These are phyloP conservation scores for Tortrix viridana DNA, from an alignment of 2,888 invertebrate genomes.

Conservation along the genomic window DNA sequence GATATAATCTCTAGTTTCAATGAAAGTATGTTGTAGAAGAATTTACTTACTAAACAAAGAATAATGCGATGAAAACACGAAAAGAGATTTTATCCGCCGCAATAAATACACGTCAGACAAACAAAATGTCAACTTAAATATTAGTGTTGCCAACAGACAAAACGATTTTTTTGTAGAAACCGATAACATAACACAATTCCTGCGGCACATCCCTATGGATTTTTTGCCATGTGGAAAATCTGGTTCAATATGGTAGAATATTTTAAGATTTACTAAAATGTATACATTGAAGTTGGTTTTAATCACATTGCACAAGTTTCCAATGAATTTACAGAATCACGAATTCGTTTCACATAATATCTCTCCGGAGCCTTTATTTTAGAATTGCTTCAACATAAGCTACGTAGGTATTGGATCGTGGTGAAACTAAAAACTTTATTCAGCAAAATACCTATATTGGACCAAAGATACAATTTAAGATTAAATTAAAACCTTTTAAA, in stretches of 20 bases:
- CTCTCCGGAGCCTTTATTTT: too few relatives aligned
- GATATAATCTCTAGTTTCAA: too few relatives aligned
- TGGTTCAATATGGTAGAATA: background rate
- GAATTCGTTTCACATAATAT: too few relatives aligned
- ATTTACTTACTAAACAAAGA: constrained; percentile 11
- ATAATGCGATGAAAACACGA: constrained; percentile 5
- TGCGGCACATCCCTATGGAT: constrained; percentile 8
- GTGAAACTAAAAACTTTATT: too few relatives aligned
- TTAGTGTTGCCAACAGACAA: constrained; percentile 4
- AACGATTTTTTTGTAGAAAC: background rate
- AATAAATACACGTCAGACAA: constrained; percentile 37
- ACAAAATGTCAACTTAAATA: constrained; percentile 14
- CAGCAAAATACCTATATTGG: too few relatives aligned
- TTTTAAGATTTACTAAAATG: background rate
- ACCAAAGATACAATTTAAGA: too few relatives aligned
- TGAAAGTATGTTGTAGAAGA: too few relatives aligned
- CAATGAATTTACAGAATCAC: too few relatives aligned
- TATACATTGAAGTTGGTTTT: background rate
- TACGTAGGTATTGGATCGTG: too few relatives aligned
- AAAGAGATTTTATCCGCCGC: constrained; percentile 16
- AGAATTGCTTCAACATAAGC: too few relatives aligned
- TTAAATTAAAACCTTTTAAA: too few relatives aligned
- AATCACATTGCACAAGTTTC: too few relatives aligned
- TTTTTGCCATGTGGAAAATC: constrained; percentile 10
- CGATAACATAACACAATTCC: constrained; percentile 2